Conservation (phyloP, 2,113 vertebrate species). For the Aramus guarauna region DNA sequence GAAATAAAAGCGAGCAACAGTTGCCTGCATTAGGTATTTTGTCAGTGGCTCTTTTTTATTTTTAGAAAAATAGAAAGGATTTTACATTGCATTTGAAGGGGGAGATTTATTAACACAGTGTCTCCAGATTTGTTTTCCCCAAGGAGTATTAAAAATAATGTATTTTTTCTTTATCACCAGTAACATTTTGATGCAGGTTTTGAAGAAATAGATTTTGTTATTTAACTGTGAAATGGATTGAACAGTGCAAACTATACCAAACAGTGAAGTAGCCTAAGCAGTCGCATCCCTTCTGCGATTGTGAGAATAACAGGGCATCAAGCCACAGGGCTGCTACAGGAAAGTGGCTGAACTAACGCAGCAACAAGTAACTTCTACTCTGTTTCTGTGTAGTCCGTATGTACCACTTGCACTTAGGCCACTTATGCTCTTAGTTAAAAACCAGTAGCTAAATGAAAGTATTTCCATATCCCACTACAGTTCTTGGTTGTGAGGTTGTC, state of each 20-base stretch:
- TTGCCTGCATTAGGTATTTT: background rate
- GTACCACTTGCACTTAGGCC: background rate
- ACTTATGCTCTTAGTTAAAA: background rate
- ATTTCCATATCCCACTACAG: background rate
- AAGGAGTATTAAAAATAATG: background rate
- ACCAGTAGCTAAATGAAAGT: background rate
- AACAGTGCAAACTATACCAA: background rate
- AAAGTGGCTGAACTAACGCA: background rate
- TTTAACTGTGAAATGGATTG: background rate
- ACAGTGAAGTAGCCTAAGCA: background rate
- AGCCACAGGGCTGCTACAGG: background rate
- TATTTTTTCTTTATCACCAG: background rate
- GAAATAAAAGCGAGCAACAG: background rate
- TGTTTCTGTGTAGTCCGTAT: background rate
- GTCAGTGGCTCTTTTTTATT: background rate
- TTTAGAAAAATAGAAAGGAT: background rate
- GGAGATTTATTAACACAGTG: background rate
- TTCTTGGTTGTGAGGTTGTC: background rate
- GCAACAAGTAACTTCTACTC: background rate
- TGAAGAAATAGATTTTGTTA: background rate
- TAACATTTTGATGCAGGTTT: background rate
- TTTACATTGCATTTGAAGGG: background rate
- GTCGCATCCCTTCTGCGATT: background rate
- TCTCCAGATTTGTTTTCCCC: background rate
- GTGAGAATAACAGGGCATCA: background rate